These are phyloP conservation scores for Cotesia typhae DNA, from an alignment of 1,140 invertebrate species.

Conservation along the genomic window DNA sequence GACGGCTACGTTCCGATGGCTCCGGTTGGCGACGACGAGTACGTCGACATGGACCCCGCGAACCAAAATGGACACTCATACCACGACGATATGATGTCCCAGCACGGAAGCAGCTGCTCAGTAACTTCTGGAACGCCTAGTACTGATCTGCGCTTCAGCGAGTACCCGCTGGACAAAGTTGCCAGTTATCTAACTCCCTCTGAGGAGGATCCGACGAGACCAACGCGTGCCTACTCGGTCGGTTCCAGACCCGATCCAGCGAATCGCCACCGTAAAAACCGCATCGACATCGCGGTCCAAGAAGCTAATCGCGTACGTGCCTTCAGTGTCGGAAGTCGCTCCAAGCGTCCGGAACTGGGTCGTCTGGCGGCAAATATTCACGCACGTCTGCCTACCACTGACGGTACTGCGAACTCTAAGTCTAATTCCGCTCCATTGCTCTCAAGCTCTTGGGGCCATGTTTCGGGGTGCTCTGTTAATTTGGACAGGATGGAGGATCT, in stretches of 20 bases:
- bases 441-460: slow-evolving; percentile 68
- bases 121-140: slow-evolving; percentile 78
- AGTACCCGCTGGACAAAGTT: slow-evolving; percentile 76
- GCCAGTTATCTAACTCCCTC: slow-evolving; percentile 70
- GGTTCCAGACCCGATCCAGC: slow-evolving; percentile 77
- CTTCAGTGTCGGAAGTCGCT: slow-evolving; percentile 76
- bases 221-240: slow-evolving; percentile 84
- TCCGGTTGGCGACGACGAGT: slow-evolving; percentile 68
- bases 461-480: slow-evolving; percentile 63
- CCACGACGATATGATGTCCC: slow-evolving; percentile 66
- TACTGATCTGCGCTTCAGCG: slow-evolving; percentile 70
- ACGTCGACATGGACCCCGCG: slow-evolving; percentile 73
- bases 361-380: slow-evolving; percentile 66
- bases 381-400: slow-evolving; percentile 67
- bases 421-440: slow-evolving; percentile 63
- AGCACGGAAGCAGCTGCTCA: slow-evolving; percentile 72
- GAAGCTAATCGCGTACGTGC: slow-evolving; percentile 69
- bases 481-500: slow-evolving; percentile 77
- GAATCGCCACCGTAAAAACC: slow-evolving; percentile 62
- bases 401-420: slow-evolving; percentile 58
- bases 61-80: slow-evolving; percentile 56
- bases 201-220: slow-evolving; percentile 71
- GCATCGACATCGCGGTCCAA: slow-evolving; percentile 61
- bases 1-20: slow-evolving; percentile 75
- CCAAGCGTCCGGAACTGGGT: slow-evolving; percentile 65